These are phyloP conservation scores for Panorpa germanica DNA, from an alignment of 2,888 invertebrate genomes.

Conservation along the genomic window DNA sequence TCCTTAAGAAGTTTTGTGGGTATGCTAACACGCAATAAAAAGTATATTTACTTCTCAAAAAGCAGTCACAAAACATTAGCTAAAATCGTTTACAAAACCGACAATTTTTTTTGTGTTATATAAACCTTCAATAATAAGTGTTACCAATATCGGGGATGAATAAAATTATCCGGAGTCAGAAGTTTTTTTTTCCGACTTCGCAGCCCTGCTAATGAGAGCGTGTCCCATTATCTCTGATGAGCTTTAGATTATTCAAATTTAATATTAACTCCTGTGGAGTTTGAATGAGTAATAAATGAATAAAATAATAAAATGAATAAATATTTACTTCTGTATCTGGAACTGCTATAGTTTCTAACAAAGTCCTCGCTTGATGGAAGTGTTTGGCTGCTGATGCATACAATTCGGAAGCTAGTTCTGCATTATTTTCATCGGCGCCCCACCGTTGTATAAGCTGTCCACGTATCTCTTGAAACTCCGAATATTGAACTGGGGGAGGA, in stretches of 20 bases:
- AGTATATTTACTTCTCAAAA: no score
- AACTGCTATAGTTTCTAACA: conserved; percentile 65
- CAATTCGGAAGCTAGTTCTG: conserved; percentile 35
- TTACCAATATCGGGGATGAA: no score
- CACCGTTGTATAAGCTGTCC: conserved; percentile 45
- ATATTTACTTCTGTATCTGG: conserved; percentile 56
- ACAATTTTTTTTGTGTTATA: no score
- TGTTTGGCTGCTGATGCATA: conserved; percentile 78
- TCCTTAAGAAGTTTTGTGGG: no score
- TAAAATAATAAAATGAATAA: conserved; percentile 3
- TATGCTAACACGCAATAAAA: no score
- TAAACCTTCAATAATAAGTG: no score
- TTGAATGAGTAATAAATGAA: conserved; percentile 5
- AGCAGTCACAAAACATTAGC: no score
- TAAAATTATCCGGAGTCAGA: no score
- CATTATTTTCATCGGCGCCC: conserved; percentile 30
- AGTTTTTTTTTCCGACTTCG: no score
- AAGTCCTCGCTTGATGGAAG: conserved; percentile 76
- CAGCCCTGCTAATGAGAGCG: no score
- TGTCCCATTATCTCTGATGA: conserved; percentile 5
- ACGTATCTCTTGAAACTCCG: conserved; percentile 65
- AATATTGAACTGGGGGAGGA: conserved; percentile 82
- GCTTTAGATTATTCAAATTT: not conserved
- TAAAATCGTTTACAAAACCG: no score
- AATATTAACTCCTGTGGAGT: no score